Evolutionary conservation across 2,888 invertebrate genomes (phyloP).

Genomic region (Pseudococcus viburni): DNA sequence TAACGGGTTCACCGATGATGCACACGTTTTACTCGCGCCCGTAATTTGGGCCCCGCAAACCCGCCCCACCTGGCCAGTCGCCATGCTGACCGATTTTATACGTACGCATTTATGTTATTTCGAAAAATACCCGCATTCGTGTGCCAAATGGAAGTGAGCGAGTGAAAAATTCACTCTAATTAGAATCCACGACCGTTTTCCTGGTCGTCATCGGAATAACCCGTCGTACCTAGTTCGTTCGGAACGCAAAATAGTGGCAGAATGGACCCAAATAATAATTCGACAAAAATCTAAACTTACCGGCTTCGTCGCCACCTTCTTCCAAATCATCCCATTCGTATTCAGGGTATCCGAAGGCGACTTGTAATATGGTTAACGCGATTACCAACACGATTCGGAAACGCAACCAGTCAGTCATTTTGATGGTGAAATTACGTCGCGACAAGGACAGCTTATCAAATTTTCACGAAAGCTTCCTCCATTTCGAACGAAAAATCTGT

Average conservation of each 20-base stretch:
- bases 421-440: neutral
- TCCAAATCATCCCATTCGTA: constrained; percentile 31
- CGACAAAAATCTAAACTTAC: constrained; percentile 1
- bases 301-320: constrained; percentile 47
- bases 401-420: constrained; percentile 16
- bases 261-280: too few relatives aligned
- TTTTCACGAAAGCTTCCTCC: constrained; percentile 41
- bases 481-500: constrained; percentile 24
- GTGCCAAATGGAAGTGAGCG: neutral
- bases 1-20: neutral
- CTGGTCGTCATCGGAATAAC: neutral
- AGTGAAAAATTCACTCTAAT: constrained; percentile 8
- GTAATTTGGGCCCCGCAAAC: neutral
- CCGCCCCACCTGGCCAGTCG: neutral
- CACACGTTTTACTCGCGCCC: neutral
- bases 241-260: neutral
- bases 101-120: neutral
- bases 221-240: neutral
- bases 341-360: neutral
- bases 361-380: neutral
- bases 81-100: neutral
- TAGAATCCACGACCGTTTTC: neutral
- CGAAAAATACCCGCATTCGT: neutral
- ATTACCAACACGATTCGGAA: neutral
- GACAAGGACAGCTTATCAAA: neutral